Conservation (phyloP, 2,888 invertebrate species). For the Neocrepidodera transversa region DNA sequence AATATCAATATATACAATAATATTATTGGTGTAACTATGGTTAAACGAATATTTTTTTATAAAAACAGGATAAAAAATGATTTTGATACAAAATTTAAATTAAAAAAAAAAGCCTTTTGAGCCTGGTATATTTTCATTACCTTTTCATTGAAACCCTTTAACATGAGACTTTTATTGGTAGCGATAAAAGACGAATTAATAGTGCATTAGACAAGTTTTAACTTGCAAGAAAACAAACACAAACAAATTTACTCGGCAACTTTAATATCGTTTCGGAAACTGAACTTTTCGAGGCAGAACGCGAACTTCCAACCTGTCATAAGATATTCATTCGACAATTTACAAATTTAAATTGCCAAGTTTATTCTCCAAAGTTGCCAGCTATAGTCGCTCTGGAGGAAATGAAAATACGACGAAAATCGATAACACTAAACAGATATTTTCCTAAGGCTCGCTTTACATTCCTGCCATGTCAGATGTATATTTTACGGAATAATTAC, state of each 20-base stretch:
- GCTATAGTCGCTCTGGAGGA: conserved; percentile 10
- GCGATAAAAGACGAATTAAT: conserved; percentile 36
- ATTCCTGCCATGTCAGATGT: not conserved
- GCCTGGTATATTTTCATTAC: too few relatives aligned
- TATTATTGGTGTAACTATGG: too few relatives aligned
- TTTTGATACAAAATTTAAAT: too few relatives aligned
- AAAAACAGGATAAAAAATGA: too few relatives aligned
- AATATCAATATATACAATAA: too few relatives aligned
- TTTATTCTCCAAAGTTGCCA: conserved; percentile 25
- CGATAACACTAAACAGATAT: conserved; percentile 18
- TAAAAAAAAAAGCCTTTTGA: too few relatives aligned
- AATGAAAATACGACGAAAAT: conserved; percentile 20
- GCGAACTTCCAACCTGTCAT: conserved; percentile 29
- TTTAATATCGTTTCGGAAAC: conserved; percentile 26
- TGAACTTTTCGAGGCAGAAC: conserved; percentile 14
- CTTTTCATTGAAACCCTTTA: too few relatives aligned
- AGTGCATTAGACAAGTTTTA: conserved; percentile 30
- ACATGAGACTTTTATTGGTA: conserved; percentile 3
- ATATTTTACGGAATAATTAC: not conserved
- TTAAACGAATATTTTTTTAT: too few relatives aligned
- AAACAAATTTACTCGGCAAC: conserved; percentile 33
- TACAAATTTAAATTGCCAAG: conserved; percentile 26
- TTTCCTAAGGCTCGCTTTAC: conserved; percentile 2
- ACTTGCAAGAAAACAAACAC: conserved; percentile 37
- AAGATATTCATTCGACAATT: conserved; percentile 31